Base-by-base conservation (phyloP, 2,113 vertebrate genomes). In the Tragelaphus imberbis region DNA sequence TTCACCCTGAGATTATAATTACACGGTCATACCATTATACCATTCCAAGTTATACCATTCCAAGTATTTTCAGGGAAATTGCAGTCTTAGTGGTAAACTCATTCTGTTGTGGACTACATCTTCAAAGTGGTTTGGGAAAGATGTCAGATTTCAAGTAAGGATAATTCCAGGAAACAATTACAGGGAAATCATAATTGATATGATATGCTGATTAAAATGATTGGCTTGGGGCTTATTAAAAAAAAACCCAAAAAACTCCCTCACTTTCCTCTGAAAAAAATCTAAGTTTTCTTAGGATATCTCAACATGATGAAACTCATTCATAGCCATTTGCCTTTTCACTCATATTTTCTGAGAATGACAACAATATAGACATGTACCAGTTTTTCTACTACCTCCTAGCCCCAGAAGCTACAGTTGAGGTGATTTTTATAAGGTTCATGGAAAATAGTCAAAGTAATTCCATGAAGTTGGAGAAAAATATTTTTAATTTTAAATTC, bases 1-100 rank as follows among this genome's bases (percentile, higher is more conserved):
- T 96, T 44, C 59, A 94, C 33, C 3, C 23, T 94, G 86, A 96
- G 30, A 93, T 97, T 97, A 94, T 98, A 98, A 84, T 89, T 94
- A 36, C 15, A 59, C 4, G 86, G 96, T 91, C 88, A 95, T 84
- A 75, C 68, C 63, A 68, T 68, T 68, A 19, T 19, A 68, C 63
- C 88, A 79, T 80, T 94, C 85, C 36, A 97, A 97, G 80, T 16
- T 61, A 84, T 56, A 94, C 4, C 59, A 71, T 77, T 94, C 88
- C n/a, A 97, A 97, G 77, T 23, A 94, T 96, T 96, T 98, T 96
- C 94, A 96, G 81, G 51, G 25, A 97, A 97, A 87, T 10, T 61
- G 88, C 56, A 51, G 44, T 92, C 84, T 90, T n/a, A 77, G 65
- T 15, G n/a, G 44, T 44, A 94, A 86, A 49, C 36, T 77, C 61